Evolutionary conservation across 2,113 vertebrate species (phyloP).

Genomic region (Taxidea taxus): DNA sequence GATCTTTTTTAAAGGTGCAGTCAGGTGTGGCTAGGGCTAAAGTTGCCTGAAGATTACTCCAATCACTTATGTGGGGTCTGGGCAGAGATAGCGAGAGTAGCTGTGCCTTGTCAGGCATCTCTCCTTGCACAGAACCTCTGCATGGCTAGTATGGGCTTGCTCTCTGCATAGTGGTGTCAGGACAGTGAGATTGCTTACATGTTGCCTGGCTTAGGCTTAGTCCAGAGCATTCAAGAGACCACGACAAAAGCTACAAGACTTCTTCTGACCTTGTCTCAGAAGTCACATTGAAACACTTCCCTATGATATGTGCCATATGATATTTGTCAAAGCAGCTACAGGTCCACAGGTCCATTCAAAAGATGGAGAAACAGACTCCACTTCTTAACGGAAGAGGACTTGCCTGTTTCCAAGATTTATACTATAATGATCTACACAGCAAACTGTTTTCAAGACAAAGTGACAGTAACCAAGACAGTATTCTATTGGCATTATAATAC

Average conservation of each 20-base stretch:
- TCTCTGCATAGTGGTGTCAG: neutral
- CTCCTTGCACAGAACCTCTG: neutral
- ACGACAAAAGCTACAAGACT: neutral
- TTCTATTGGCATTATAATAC: neutral
- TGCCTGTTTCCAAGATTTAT: neutral
- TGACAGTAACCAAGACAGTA: neutral
- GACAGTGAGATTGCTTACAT: neutral
- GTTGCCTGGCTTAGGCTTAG: neutral
- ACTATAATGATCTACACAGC: neutral
- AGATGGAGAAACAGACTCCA: neutral
- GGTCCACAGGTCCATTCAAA: neutral
- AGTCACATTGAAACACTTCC: neutral
- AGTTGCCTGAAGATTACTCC: neutral
- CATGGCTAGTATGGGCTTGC: neutral
- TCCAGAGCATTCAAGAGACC: neutral
- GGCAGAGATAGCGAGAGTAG: neutral
- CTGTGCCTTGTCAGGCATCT: neutral
- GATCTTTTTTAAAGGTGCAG: neutral
- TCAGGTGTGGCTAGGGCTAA: neutral
- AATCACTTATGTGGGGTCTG: neutral
- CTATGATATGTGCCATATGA: neutral
- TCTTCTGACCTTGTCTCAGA: neutral
- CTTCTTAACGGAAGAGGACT: neutral
- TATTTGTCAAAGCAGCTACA: neutral
- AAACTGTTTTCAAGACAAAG: neutral